Evolutionary conservation across 2,113 vertebrate species (phyloP), one percentile per base, ranked within the genome.

Genomic region (Sphaerodactylus townsendi): DNA sequence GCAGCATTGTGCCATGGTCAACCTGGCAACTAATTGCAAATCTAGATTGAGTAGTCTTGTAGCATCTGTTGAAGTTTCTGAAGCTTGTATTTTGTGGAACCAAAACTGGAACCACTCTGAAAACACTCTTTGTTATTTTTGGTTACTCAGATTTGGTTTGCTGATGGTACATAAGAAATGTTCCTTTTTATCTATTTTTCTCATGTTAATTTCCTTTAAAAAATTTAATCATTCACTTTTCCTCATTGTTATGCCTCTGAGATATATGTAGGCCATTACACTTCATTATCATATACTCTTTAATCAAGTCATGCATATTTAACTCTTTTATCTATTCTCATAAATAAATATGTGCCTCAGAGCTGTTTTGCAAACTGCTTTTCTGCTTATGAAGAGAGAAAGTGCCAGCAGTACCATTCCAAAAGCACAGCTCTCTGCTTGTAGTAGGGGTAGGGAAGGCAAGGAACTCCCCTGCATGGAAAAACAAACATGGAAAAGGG

Each of bases 251-350:
- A 81, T 69, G 50, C 77, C 35, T 15, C 37, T 82, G 64, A 79
- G 79, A 86, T 74, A 73, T 3, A 0, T 35, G 1, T 53, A 9
- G 35, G 10, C 17, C 70, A 48, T 46, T 84, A 48, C 30, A 64
- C 11, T 21, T 90, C 65, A 53, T 8, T 46, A 78, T 66, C n/a
- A 3, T 68, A 56, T 59, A 64, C 33, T 76, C 35, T 25, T 76
- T 73, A 1, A 0, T 28, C 53, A 68, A 28, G 28, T 76, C 77
- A 33, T 14, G 65, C 66, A 70, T 13, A 72, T 87, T 88, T 81
- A 77, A 74, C 64, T 82, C 72, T 70, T 59, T 81, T 86, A 77
- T 17, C 72, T 88, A 86, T 79, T 65, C 85, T 90, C 39, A 10
- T 62, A 82, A 81, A 86, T 81, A 44, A 33, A 66, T 76, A 72